These are phyloP conservation scores for Blera fallax DNA, from an alignment of 2,888 invertebrate species.

Conservation along the genomic window DNA sequence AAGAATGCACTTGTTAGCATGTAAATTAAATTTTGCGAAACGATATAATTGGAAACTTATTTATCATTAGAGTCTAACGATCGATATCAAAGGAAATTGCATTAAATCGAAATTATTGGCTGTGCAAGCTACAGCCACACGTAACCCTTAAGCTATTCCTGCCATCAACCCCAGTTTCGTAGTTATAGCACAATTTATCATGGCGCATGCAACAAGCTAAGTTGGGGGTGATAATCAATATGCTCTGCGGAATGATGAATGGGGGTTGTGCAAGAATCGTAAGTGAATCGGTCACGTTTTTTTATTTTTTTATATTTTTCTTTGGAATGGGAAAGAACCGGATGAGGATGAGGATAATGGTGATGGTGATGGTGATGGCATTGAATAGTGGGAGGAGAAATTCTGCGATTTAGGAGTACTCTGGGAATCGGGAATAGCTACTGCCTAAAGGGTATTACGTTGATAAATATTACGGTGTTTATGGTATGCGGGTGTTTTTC, in stretches of 20 bases:
- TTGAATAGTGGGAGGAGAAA: too few species aligned
- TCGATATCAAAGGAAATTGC: constrained; percentile 60
- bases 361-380: not conserved
- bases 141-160: constrained; percentile 18
- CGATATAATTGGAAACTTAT: constrained; percentile 63
- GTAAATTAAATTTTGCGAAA: constrained; percentile 55
- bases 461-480: constrained; percentile 24
- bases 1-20: constrained; percentile 23
- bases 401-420: too few species aligned
- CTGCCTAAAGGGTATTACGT: not conserved
- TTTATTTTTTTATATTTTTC: too few species aligned
- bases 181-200: constrained; percentile 12
- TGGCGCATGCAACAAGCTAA: constrained; percentile 42
- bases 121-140: not conserved
- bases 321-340: not conserved
- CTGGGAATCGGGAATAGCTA: constrained; percentile 32
- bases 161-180: not conserved
- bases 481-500: not conserved
- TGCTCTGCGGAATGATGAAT: not conserved
- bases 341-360: not conserved
- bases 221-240: constrained; percentile 7
- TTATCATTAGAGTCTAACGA: constrained; percentile 37
- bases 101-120: constrained; percentile 49
- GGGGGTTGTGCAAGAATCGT: not conserved
- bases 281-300: not conserved